These are phyloP conservation scores for Ammodramus savannarum DNA, from an alignment of 2,113 vertebrate genomes.

Conservation along the genomic window DNA sequence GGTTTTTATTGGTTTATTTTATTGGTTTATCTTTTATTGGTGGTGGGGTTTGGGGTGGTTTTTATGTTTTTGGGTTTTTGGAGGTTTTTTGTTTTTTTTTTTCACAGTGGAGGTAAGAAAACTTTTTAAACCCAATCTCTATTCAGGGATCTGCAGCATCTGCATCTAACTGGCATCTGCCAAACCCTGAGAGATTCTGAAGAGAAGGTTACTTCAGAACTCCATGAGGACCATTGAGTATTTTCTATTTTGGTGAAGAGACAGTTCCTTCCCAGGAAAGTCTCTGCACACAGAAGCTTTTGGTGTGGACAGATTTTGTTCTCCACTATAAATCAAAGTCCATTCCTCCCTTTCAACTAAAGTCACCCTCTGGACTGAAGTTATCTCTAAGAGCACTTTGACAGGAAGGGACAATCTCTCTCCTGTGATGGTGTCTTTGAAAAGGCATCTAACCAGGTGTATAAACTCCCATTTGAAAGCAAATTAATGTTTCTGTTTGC, in stretches of 20 bases:
- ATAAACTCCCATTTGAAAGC: background rate
- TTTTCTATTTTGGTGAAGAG: background rate
- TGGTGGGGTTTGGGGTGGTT: background rate
- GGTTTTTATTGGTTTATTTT: background rate
- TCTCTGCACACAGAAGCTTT: background rate
- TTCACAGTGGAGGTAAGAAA: background rate
- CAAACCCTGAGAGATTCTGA: background rate
- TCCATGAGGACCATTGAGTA: background rate
- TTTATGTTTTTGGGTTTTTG: background rate
- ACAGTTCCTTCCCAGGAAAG: background rate
- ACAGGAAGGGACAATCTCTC: background rate
- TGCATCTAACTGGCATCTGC: background rate
- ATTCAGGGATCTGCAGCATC: background rate
- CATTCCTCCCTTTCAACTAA: background rate
- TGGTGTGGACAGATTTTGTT: background rate
- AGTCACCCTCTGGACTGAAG: background rate
- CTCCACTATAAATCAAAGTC: background rate
- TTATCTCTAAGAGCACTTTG: background rate
- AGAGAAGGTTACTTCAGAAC: background rate
- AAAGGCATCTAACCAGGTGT: background rate
- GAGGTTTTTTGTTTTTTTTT: background rate
- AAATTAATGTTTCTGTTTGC: background rate
- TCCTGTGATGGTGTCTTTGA: background rate
- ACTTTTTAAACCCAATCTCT: background rate
- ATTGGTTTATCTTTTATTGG: background rate